Evolutionary conservation across 2,113 vertebrate genomes (phyloP).

Genomic region (Pseudorasbora parva): DNA sequence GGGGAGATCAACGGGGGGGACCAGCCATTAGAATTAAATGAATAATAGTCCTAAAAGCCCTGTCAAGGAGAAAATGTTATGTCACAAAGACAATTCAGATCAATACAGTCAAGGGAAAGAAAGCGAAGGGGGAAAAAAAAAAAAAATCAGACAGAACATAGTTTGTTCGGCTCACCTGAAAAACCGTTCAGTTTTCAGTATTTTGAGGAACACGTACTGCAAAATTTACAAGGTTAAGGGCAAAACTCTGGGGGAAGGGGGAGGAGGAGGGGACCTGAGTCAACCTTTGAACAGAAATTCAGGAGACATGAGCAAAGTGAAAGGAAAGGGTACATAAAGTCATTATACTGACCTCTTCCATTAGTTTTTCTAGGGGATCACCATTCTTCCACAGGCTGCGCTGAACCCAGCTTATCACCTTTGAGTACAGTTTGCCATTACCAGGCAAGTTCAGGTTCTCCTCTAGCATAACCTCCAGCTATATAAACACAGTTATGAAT

Average conservation of each 20-base stretch:
- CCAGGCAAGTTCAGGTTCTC: constrained; percentile 93
- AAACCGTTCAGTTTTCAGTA: constrained; percentile 32
- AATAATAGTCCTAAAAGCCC: neutral
- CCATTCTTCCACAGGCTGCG: constrained; percentile 96
- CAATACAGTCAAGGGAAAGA: neutral
- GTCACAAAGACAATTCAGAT: constrained; percentile 23
- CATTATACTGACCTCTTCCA: constrained; percentile 94
- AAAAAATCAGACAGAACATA: neutral
- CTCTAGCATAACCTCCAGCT: constrained; percentile 98
- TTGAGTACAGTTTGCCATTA: constrained; percentile 96
- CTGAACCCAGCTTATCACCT: constrained; percentile 99
- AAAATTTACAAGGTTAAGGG: constrained; percentile 30
- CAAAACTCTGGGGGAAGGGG: constrained; percentile 2
- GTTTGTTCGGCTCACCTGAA: constrained; percentile 90
- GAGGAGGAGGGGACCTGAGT: neutral
- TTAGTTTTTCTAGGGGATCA: constrained; percentile 90
- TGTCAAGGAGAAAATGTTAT: constrained; percentile 5
- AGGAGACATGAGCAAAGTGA: neutral
- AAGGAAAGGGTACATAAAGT: neutral
- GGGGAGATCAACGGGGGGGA: constrained; percentile 53
- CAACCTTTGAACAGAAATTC: constrained; percentile 22
- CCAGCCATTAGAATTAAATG: constrained; percentile 46
- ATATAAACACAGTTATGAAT: constrained; percentile 46
- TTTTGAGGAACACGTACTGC: constrained; percentile 16
- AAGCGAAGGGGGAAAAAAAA: neutral